Conservation (phyloP, 1,140 invertebrate species). For the Delia radicum region DNA sequence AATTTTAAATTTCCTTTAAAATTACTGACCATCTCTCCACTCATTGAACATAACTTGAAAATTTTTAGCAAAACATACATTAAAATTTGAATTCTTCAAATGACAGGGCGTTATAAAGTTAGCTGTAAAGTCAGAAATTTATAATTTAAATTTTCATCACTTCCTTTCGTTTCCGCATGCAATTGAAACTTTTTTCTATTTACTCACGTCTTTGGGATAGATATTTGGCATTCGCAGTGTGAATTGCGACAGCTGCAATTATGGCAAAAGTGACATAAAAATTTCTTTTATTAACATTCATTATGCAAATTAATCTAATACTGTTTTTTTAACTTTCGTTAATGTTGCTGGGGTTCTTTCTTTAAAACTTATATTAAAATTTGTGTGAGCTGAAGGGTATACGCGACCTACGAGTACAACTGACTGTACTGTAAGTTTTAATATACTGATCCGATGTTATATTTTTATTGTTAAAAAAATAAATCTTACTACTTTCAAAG, state of each 20-base stretch:
- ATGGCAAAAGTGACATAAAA: neutral
- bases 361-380: neutral
- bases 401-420: too few species aligned
- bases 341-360: neutral
- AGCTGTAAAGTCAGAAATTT: constrained; percentile 37
- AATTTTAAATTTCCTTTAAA: neutral
- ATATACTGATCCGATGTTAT: neutral
- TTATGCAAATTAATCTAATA: neutral
- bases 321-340: neutral
- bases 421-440: too few species aligned
- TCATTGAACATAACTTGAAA: constrained; percentile 36
- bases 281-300: neutral
- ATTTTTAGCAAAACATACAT: constrained; percentile 35
- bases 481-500: neutral
- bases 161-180: neutral
- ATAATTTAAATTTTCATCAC: neutral
- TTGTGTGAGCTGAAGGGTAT: neutral
- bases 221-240: constrained; percentile 26
- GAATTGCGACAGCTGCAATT: neutral
- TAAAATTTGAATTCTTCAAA: constrained; percentile 32
- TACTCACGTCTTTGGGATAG: constrained; percentile 39
- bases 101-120: constrained; percentile 36
- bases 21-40: constrained; percentile 38
- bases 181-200: neutral
- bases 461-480: neutral